Evolutionary conservation across 1,140 invertebrate species (phyloP).

Genomic region (Ceratina japonica): DNA sequence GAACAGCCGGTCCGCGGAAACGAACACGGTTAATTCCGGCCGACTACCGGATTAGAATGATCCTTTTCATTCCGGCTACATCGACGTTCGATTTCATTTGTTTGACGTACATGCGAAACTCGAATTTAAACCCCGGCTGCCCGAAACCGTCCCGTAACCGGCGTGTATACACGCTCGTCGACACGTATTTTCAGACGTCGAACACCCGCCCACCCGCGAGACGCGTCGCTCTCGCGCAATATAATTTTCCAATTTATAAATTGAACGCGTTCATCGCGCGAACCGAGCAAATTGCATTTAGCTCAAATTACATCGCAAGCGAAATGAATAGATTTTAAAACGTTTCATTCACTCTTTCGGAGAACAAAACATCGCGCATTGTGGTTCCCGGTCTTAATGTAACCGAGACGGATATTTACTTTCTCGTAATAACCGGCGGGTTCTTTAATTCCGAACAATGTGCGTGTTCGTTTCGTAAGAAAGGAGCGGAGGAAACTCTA

Average conservation of each 20-base stretch:
- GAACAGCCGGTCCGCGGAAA: not conserved
- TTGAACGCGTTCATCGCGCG: not conserved
- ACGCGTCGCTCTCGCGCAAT: not conserved
- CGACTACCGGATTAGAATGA: not conserved
- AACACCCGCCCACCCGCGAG: not conserved
- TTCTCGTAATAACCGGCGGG: too few species aligned
- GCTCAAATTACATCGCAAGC: too few species aligned
- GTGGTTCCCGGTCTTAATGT: too few species aligned
- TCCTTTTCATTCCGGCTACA: constrained; percentile 11
- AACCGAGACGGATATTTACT: too few species aligned
- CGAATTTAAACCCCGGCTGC: not conserved
- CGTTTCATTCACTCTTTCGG: too few species aligned
- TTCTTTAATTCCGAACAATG: not conserved
- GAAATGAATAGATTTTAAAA: too few species aligned
- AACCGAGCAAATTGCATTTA: not conserved
- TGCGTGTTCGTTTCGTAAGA: not conserved
- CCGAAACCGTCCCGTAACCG: not conserved
- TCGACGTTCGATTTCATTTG: constrained; percentile 7
- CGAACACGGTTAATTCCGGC: not conserved
- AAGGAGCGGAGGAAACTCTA: not conserved
- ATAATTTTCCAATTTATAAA: constrained; percentile 23
- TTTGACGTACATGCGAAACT: constrained; percentile 10
- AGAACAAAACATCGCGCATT: too few species aligned
- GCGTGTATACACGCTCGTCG: too few species aligned
- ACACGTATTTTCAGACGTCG: not conserved